These are phyloP conservation scores for Corythaixoides concolor DNA, from an alignment of 2,113 vertebrate species.

Conservation along the genomic window DNA sequence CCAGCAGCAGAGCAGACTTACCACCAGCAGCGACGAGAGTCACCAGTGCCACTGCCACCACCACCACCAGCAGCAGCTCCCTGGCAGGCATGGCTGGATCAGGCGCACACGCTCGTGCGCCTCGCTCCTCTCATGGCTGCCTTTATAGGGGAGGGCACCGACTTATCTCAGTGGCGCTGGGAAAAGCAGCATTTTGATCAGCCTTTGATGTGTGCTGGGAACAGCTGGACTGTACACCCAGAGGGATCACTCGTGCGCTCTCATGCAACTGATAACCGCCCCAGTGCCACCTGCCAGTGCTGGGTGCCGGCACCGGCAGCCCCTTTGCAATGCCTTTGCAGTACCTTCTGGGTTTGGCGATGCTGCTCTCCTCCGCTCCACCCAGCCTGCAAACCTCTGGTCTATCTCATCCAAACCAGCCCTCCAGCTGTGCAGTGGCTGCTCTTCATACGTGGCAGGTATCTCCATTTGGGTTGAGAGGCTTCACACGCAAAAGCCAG, in stretches of 20 bases:
- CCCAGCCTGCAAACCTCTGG: neutral
- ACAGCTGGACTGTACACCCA: neutral
- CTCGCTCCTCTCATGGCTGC: rapidly evolving
- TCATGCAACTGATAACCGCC: neutral
- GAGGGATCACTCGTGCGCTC: neutral
- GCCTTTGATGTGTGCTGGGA: neutral
- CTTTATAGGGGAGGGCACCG: neutral
- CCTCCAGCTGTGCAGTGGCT: neutral
- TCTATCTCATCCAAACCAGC: neutral
- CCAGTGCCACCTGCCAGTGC: neutral
- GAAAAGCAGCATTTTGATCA: conserved; percentile 26
- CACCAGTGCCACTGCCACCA: neutral
- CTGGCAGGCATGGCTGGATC: neutral
- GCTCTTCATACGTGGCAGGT: rapidly evolving
- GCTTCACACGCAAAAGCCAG: neutral
- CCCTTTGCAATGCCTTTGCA: neutral
- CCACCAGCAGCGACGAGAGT: rapidly evolving
- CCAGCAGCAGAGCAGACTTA: neutral
- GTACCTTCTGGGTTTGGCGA: neutral
- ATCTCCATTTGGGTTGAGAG: neutral
- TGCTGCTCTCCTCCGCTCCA: neutral
- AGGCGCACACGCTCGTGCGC: rapidly evolving
- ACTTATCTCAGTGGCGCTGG: conserved; percentile 13
- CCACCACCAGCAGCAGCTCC: neutral
- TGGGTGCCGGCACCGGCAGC: neutral